phyloP scores from a whole-genome alignment of 2,888 invertebrate species.

The Drosophila niveifrons region DNA sequence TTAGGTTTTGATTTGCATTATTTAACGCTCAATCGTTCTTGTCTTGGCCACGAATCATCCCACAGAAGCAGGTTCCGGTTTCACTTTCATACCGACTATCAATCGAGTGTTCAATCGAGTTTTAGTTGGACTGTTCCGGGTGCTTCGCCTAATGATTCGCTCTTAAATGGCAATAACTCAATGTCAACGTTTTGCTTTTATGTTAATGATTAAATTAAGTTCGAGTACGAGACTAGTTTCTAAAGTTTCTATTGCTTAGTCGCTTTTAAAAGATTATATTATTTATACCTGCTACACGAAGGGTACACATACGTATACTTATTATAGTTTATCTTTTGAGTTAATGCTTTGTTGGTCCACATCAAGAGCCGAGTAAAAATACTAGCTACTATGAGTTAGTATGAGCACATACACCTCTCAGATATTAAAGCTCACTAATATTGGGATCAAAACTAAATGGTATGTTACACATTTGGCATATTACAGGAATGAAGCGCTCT shows the following conservation, averaged over 20 bases:
- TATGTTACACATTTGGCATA: too few species aligned
- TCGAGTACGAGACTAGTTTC: background rate
- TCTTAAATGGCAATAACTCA: constrained; percentile 32
- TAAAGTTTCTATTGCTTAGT: constrained; percentile 9
- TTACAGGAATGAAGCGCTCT: too few species aligned
- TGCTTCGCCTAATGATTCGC: constrained; percentile 23
- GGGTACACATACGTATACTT: background rate
- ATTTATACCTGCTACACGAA: background rate
- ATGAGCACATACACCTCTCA: too few species aligned
- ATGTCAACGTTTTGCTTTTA: constrained; percentile 10
- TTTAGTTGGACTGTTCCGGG: constrained; percentile 30
- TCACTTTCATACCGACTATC: constrained; percentile 27
- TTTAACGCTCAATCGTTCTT: constrained; percentile 20
- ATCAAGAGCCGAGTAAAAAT: too few species aligned
- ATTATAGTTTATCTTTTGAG: too few species aligned
- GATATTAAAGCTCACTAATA: too few species aligned
- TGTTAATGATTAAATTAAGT: background rate
- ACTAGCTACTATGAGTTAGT: too few species aligned
- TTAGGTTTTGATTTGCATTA: constrained; percentile 7
- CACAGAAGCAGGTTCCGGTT: constrained; percentile 38
- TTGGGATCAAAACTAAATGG: too few species aligned
- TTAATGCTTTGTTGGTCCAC: too few species aligned
- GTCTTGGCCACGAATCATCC: constrained; percentile 16
- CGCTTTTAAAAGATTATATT: background rate
- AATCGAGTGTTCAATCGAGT: constrained; percentile 13